Evolutionary conservation across 2,888 invertebrate species (phyloP).

Genomic region (Tetheella fluctuosa): DNA sequence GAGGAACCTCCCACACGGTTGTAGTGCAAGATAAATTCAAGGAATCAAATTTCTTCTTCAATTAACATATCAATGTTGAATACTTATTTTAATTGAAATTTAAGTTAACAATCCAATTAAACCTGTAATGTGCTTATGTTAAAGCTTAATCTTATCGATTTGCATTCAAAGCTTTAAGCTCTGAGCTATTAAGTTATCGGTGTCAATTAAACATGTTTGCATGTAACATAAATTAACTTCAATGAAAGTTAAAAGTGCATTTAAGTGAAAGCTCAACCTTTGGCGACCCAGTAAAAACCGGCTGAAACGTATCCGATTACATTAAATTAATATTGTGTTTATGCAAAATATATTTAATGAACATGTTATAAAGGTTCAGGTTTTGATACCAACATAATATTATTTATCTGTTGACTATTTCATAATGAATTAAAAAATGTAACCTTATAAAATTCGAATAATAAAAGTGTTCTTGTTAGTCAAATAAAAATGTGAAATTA

Average conservation of each 20-base stretch:
- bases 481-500: neutral
- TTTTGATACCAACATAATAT: no score
- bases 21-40: no score
- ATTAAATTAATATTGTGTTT: slow-evolving; percentile 43
- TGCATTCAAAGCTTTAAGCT: neutral
- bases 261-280: slow-evolving; percentile 43
- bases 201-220: slow-evolving; percentile 9
- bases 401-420: no score
- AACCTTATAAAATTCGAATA: no score
- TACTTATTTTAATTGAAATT: no score
- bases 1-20: no score
- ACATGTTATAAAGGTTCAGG: neutral
- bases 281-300: slow-evolving; percentile 42
- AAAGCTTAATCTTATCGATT: neutral
- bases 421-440: no score
- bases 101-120: no score
- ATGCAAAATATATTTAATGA: neutral
- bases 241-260: slow-evolving; percentile 22
- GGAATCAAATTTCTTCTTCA: no score
- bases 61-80: no score
- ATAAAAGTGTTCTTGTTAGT: no score
- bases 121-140: neutral
- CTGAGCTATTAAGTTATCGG: neutral
- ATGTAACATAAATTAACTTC: neutral
- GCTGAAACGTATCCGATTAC: slow-evolving; percentile 34